Base-by-base conservation (phyloP, 2,797 vertebrate species). In the Agapornis canus region DNA sequence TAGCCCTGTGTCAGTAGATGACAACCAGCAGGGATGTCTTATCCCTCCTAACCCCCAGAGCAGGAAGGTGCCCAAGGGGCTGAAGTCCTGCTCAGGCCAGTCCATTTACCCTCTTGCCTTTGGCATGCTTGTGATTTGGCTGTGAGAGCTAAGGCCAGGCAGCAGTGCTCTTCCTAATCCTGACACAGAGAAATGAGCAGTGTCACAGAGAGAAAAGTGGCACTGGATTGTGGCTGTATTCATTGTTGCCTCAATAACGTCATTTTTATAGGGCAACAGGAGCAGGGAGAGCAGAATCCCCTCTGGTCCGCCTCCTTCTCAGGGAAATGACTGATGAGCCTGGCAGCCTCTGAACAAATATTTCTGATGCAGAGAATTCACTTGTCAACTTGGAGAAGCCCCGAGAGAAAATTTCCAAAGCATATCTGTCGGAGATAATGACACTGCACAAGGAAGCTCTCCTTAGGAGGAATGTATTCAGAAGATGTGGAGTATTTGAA, bases 331-430 rank as follows among this genome's bases (percentile, higher is more conserved):
- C 84, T 93, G 94, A 96, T 83, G 82, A 92, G 94, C 86, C 82
- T 95, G 95, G 90, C 89, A 97, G 92, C 68, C 92, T 91, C 86
- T 91, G 93, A 97, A 96, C 90, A 96, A 92, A 95, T 95, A 96
- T 95, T 97, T 95, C 93, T 66, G 69, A 95, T 80, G 81, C 76
- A 71, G 49, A 93, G 75, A 91, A 92, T 75, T 94, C 90, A 72
- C 89, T 93, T 97, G 92, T 93, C 92, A 95, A 66, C 31, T 69
- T 72, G 72, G 68, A 95, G 79, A 69, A 90, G 94, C 82, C 93
- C 61, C 26, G 15, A 60, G 95, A 96, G 93, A 86, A 95, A 95
- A 93, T 89, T 93, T 96, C 94, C 90, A 89, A 93, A 75, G 94
- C 75, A 89, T 89, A 93, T 92, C 90, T 94, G 90, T 95, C 48